Evolutionary conservation across 2,113 vertebrate genomes (phyloP).

Genomic region (Platysteira castanea): DNA sequence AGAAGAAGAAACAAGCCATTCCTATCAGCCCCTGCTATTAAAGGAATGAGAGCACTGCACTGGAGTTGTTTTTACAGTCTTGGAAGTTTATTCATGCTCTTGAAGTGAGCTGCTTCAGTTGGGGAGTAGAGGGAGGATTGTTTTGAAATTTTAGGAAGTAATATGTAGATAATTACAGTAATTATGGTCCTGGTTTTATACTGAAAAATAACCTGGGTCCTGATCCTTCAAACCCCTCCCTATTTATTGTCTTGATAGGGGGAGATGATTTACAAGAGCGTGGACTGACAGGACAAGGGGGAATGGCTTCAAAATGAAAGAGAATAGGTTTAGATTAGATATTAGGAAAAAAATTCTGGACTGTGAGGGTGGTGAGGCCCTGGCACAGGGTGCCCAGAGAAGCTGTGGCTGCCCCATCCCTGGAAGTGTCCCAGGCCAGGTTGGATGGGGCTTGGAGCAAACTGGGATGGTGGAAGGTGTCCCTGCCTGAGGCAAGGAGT

Average conservation of each 20-base stretch:
- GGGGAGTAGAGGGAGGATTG: constrained; percentile 25
- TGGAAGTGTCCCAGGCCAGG: accelerated
- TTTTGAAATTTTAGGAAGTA: not conserved
- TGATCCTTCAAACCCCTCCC: not conserved
- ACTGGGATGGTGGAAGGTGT: not conserved
- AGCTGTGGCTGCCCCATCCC: not conserved
- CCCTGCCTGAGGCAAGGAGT: accelerated
- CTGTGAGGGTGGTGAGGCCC: not conserved
- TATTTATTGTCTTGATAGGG: not conserved
- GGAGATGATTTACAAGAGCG: not conserved
- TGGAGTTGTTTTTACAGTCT: constrained; percentile 58
- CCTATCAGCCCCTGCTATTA: constrained; percentile 52
- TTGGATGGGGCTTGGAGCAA: accelerated
- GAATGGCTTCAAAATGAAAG: not conserved
- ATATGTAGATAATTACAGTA: not conserved
- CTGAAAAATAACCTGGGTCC: not conserved
- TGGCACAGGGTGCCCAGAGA: not conserved
- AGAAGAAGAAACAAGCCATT: constrained; percentile 70
- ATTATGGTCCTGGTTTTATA: not conserved
- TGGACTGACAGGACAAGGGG: not conserved
- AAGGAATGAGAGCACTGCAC: constrained; percentile 25
- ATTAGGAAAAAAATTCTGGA: not conserved
- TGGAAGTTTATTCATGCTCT: constrained; percentile 56
- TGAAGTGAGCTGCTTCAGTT: constrained; percentile 23
- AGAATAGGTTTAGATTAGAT: not conserved